phyloP scores from a whole-genome alignment of 2,113 vertebrate species.

The Eudorcas thomsonii region DNA sequence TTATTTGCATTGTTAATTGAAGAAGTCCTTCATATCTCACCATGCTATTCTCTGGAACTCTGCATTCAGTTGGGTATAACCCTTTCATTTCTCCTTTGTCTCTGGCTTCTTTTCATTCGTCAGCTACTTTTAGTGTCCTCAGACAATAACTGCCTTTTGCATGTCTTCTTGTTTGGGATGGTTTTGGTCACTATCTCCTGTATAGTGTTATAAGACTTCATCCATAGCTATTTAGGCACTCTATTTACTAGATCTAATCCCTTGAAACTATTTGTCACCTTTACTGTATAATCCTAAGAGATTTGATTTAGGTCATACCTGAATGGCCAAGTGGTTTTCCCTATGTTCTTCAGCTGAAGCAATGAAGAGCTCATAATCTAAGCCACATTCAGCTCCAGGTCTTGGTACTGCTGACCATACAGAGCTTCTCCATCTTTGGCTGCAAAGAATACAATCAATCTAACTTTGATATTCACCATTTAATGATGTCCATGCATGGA shows the following conservation, averaged over 20 bases:
- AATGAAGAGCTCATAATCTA: neutral
- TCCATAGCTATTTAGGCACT: neutral
- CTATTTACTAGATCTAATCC: neutral
- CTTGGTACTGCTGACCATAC: neutral
- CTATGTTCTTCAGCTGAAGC: neutral
- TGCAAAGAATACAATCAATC: neutral
- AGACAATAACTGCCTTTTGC: neutral
- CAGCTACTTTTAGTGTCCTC: neutral
- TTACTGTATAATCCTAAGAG: neutral
- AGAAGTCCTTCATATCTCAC: neutral
- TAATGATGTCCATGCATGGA: neutral
- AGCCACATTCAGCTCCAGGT: neutral
- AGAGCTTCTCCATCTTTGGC: neutral
- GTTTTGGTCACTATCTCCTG: neutral
- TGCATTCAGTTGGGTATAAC: neutral
- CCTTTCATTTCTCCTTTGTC: neutral
- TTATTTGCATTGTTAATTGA: neutral
- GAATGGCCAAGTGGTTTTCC: neutral
- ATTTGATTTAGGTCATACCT: neutral
- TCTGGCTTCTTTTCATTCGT: neutral
- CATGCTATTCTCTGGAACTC: neutral
- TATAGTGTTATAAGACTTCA: neutral
- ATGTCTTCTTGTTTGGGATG: neutral
- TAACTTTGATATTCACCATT: neutral
- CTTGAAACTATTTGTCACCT: neutral